These are phyloP conservation scores for Nomia melanderi DNA, from an alignment of 1,140 invertebrate species.

Conservation along the genomic window DNA sequence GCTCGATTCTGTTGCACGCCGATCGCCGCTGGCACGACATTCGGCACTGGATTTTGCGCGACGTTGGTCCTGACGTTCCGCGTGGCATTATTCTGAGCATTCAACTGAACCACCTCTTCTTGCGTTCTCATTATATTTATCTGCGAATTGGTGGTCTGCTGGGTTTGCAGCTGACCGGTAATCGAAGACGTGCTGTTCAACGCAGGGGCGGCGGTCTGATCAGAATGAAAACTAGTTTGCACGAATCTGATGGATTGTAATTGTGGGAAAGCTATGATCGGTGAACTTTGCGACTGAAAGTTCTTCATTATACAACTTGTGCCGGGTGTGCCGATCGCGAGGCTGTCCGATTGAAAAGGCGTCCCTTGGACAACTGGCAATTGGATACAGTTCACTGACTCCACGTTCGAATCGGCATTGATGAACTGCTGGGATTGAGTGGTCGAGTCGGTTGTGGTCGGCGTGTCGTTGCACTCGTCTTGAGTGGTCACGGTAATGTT, in stretches of 20 bases:
- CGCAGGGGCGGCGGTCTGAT: constrained; percentile 62
- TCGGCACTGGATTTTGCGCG: constrained; percentile 58
- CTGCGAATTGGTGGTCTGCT: constrained; percentile 65
- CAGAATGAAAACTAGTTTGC: constrained; percentile 77
- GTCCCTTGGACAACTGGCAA: constrained; percentile 72
- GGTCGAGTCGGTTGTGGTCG: constrained; percentile 71
- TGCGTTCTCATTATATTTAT: constrained; percentile 71
- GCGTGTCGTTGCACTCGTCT: constrained; percentile 74
- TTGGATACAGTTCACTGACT: constrained; percentile 74
- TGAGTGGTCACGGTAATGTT: constrained; percentile 77
- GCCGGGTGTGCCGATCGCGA: constrained; percentile 69
- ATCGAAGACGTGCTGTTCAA: constrained; percentile 63
- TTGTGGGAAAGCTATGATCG: constrained; percentile 77
- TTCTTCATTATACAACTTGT: constrained; percentile 76
- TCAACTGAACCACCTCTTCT: constrained; percentile 72
- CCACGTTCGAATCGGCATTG: constrained; percentile 65
- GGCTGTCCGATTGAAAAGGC: constrained; percentile 71
- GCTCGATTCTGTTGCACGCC: constrained; percentile 68
- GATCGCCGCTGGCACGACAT: constrained; percentile 56
- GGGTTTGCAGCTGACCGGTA: constrained; percentile 63
- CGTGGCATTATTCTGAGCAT: constrained; percentile 59
- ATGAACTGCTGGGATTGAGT: constrained; percentile 63
- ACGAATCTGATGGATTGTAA: constrained; percentile 78
- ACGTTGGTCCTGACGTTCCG: constrained; percentile 56
- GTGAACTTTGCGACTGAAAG: constrained; percentile 73